These are phyloP conservation scores for Lapara coniferarum DNA, from an alignment of 2,888 invertebrate species.

Conservation along the genomic window DNA sequence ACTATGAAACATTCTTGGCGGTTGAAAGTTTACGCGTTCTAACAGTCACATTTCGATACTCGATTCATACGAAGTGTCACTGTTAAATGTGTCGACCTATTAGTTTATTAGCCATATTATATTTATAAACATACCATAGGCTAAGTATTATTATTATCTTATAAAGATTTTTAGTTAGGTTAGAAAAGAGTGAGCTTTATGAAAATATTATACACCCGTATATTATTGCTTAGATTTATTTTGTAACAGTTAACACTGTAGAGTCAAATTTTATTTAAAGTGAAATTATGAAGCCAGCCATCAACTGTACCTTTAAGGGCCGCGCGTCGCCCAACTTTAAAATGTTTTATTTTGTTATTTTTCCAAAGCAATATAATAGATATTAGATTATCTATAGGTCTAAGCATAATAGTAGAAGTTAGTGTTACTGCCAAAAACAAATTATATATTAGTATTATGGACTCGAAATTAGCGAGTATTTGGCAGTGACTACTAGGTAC, in stretches of 20 bases:
- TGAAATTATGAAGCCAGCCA: constrained; percentile 72
- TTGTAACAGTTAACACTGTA: constrained; percentile 60
- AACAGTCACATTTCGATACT: constrained; percentile 56
- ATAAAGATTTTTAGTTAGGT: constrained; percentile 78
- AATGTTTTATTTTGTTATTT: constrained; percentile 72
- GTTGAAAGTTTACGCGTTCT: constrained; percentile 59
- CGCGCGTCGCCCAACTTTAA: constrained; percentile 52
- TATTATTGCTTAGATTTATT: constrained; percentile 65
- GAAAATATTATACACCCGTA: constrained; percentile 68
- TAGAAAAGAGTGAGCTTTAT: constrained; percentile 82
- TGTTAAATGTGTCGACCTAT: constrained; percentile 67
- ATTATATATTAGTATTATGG: constrained; percentile 57
- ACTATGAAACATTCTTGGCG: constrained; percentile 70
- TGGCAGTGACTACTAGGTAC: constrained; percentile 67
- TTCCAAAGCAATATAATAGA: constrained; percentile 77
- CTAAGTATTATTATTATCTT: constrained; percentile 80
- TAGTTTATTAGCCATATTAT: constrained; percentile 81
- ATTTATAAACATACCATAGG: constrained; percentile 84
- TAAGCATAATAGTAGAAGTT: constrained; percentile 73
- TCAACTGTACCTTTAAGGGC: constrained; percentile 71
- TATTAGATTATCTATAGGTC: constrained; percentile 67
- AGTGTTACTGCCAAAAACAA: constrained; percentile 71
- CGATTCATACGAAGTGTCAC: constrained; percentile 53
- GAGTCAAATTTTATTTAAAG: constrained; percentile 64
- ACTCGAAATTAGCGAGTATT: constrained; percentile 55